These are phyloP conservation scores for Zygothrica quintamaculata DNA, from an alignment of 2,888 invertebrate genomes.

Conservation along the genomic window DNA sequence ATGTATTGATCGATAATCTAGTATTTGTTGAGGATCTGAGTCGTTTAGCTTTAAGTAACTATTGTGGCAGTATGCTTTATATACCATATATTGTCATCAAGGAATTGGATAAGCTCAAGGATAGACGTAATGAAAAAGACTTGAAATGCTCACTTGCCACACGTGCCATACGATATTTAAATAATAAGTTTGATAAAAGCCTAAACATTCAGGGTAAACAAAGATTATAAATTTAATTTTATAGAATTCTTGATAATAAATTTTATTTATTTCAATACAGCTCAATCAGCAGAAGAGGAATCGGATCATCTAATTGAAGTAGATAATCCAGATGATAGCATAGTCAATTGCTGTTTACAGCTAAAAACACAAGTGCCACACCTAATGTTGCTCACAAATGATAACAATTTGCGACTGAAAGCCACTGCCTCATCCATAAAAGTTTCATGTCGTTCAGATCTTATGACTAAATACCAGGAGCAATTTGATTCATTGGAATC, in stretches of 20 bases:
- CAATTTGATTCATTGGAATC: constrained; percentile 28
- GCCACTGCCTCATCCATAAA: constrained; percentile 84
- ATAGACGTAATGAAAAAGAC: constrained; percentile 58
- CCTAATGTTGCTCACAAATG: constrained; percentile 85
- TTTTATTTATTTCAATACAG: no score
- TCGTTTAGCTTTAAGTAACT: constrained; percentile 70
- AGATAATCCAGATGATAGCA: constrained; percentile 85
- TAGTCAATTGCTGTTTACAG: constrained; percentile 86
- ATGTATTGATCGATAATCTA: constrained; percentile 85
- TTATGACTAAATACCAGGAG: constrained; percentile 57
- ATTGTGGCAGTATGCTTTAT: constrained; percentile 82
- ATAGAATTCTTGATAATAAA: neutral
- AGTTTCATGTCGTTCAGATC: constrained; percentile 77
- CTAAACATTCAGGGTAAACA: constrained; percentile 66
- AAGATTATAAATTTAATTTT: neutral
- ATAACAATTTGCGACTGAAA: constrained; percentile 86
- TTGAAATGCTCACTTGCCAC: constrained; percentile 49
- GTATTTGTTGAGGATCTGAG: constrained; percentile 82
- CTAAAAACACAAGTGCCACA: constrained; percentile 82
- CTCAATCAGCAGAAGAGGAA: constrained; percentile 85
- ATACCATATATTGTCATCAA: constrained; percentile 86
- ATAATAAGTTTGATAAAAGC: constrained; percentile 69
- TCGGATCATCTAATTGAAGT: constrained; percentile 83
- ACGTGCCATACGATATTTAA: constrained; percentile 79
- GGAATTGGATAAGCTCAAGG: constrained; percentile 85